Percentiles rank a stretch among this genome's conserved stretches.
Conservation (phyloP, 1,140 invertebrate species). For the Drosophila sp. region DNA sequence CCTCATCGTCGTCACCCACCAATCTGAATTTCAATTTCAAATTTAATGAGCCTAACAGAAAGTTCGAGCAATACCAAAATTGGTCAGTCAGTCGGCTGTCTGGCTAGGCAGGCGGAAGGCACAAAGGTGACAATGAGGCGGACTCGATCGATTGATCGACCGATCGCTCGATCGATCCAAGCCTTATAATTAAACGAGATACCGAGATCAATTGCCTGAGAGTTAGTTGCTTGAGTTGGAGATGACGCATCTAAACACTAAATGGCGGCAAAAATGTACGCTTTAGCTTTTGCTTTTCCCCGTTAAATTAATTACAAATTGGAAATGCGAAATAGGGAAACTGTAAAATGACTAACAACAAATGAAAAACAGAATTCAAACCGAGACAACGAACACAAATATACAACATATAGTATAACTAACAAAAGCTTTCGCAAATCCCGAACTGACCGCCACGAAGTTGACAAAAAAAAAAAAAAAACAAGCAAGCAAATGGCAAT, state of each 20-base stretch:
- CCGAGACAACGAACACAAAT: background rate
- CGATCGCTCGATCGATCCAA: background rate
- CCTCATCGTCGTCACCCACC: background rate
- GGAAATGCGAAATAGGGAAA: slow-evolving; percentile 15
- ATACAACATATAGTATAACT: background rate
- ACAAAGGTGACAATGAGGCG: slow-evolving; percentile 57
- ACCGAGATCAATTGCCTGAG: slow-evolving; percentile 6
- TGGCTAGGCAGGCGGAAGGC: slow-evolving; percentile 1
- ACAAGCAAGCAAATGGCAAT: slow-evolving; percentile 7
- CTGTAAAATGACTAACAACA: slow-evolving; percentile 12
- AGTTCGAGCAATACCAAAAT: slow-evolving; percentile 45
- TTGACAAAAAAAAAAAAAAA: slow-evolving; percentile 2
- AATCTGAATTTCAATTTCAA: slow-evolving; percentile 1
- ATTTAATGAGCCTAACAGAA: slow-evolving; percentile 24
- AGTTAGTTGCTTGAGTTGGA: background rate
- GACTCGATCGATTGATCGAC: slow-evolving; percentile 7
- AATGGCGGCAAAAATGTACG: slow-evolving; percentile 19
- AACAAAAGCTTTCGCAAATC: slow-evolving; percentile 12
- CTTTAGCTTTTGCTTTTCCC: slow-evolving; percentile 55
- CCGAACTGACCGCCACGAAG: slow-evolving; percentile 5
- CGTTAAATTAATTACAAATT: slow-evolving; percentile 64
- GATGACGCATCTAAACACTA: slow-evolving; percentile 43
- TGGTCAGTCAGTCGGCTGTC: slow-evolving; percentile 27
- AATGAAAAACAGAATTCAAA: slow-evolving; percentile 5
- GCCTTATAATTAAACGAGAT: slow-evolving; percentile 4